Percentiles rank a stretch among this genome's conserved stretches.
Evolutionary conservation across 2,113 vertebrate genomes (phyloP).

Genomic region (Nettapus auritus): DNA sequence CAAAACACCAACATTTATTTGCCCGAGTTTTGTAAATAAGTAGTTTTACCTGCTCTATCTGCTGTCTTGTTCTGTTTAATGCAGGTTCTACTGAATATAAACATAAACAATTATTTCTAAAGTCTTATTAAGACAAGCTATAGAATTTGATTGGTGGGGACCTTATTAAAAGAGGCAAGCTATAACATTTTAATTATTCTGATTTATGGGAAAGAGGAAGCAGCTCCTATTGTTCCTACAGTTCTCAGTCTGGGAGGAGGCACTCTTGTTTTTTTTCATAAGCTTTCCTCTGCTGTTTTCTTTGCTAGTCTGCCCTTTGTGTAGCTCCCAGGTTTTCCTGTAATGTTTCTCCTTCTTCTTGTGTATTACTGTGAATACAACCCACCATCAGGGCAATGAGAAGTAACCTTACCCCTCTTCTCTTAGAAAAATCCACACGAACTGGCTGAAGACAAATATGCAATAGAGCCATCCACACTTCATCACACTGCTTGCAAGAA

Average conservation of each 20-base stretch:
- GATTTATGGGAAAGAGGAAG: neutral
- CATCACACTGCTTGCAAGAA: neutral
- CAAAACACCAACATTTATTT: neutral
- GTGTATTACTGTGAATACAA: neutral
- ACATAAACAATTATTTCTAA: neutral
- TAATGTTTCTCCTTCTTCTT: neutral
- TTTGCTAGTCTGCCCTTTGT: neutral
- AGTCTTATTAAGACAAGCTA: neutral
- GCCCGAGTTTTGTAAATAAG: neutral
- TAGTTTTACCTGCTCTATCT: neutral
- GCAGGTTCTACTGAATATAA: neutral
- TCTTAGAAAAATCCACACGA: neutral
- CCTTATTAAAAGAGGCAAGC: neutral
- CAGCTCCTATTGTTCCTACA: neutral
- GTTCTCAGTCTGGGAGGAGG: neutral
- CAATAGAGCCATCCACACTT: neutral
- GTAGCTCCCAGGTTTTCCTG: neutral
- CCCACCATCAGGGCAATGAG: neutral
- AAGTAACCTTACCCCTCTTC: neutral
- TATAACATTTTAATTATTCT: neutral
- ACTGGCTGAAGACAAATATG: neutral
- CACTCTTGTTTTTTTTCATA: neutral
- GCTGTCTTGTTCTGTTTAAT: neutral
- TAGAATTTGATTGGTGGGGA: neutral
- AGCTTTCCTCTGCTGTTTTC: neutral